These are phyloP conservation scores for Brachionus manjavacas DNA, from an alignment of 1,140 invertebrate genomes.

Conservation along the genomic window DNA sequence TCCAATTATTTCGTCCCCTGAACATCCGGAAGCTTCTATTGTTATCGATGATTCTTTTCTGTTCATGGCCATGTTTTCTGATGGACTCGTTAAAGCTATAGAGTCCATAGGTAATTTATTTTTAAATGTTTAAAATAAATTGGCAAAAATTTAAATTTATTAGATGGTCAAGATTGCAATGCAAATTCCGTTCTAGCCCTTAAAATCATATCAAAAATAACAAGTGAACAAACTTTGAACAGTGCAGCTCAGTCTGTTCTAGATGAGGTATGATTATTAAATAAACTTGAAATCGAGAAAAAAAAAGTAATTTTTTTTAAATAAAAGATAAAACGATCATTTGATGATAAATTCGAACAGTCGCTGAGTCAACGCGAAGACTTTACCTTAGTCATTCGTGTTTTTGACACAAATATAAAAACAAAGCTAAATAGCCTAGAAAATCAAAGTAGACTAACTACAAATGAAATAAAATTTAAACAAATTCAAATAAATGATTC, in stretches of 20 bases:
- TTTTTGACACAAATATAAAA: constrained; percentile 1
- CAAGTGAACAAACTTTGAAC: constrained; percentile 14
- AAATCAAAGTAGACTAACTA: background rate
- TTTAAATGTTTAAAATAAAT: background rate
- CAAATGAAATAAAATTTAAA: background rate
- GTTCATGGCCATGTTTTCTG: constrained; percentile 23
- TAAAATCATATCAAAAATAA: constrained; percentile 3
- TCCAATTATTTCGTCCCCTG: background rate
- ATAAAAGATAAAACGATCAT: background rate
- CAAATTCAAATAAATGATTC: background rate
- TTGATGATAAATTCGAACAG: background rate
- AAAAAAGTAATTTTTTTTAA: no score
- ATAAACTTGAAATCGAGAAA: no score
- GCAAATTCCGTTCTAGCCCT: background rate
- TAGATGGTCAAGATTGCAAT: background rate
- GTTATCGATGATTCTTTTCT: background rate
- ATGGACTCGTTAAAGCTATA: constrained; percentile 15
- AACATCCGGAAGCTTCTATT: background rate
- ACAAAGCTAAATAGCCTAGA: background rate
- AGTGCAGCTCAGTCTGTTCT: constrained; percentile 13
- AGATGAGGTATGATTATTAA: no score
- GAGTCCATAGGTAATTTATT: background rate
- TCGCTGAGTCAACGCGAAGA: background rate
- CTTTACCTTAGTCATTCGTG: background rate
- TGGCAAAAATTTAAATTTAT: background rate